Base-by-base conservation (phyloP, 1,140 invertebrate species). In the Chrysopa pallens region DNA sequence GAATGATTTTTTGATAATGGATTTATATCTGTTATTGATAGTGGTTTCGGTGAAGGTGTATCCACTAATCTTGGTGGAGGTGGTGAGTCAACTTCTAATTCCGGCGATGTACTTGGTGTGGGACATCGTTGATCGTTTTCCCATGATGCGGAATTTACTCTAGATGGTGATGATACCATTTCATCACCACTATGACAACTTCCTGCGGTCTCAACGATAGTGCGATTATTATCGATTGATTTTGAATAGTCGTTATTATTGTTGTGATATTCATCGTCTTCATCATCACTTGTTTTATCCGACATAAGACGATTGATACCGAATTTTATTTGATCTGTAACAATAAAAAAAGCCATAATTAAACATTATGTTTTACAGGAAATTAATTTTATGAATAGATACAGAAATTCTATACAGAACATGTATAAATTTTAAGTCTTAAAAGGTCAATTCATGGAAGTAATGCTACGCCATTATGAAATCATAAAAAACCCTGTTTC, bases 281-380 rank as follows among this genome's bases (percentile, higher is more conserved):
- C 69, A 46, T 69, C 61, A 49, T 76, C 67, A 36, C 74, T 68
- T 38, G 68, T 66, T 50, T 70, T 67, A 48, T 73, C 70, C 31
- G 70, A 65, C 38, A 82, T 72, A 46, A 82, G 58, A 48, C 78
- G 68, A 57, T 67, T 78, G 49, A 82, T 73, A 38, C 78, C 78
- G 52, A 82, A 82, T 51, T 78, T 79, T 45, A 80, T 78, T 50
- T 71, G 69, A 50, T 78, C 77, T 80, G 70, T 3, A 66, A 69
- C 44, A 50, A 59, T 59, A 54, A 48, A 55, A 36, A 29, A 8
- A n/a, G n/a, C 4, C n/a, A 15, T 4, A 4, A 13, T 23, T 23
- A 23, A 23, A 23, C 2, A 23, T 23, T 5, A 23, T 23, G 17
- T 5, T 3, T 23, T 23, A n/a, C n/a, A n/a, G n/a, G n/a, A n/a